Conservation (phyloP, 2,113 vertebrate species). For the Triplophysa rosa region DNA sequence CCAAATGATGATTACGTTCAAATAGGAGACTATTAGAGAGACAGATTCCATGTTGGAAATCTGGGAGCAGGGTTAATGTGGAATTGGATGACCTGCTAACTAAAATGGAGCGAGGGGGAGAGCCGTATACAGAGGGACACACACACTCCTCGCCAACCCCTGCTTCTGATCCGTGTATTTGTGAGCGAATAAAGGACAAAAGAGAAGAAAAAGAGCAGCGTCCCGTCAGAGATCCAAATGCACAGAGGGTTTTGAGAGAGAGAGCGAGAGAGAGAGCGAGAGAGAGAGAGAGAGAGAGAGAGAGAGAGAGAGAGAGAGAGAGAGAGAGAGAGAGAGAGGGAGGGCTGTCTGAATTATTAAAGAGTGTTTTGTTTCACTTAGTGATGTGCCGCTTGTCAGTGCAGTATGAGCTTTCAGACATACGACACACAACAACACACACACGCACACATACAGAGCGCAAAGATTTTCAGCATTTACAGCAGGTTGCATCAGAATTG, state of each 20-base stretch:
- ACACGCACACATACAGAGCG: background rate
- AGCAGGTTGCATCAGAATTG: slow-evolving; percentile 56
- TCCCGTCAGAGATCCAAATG: slow-evolving; percentile 36
- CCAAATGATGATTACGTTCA: slow-evolving; percentile 34
- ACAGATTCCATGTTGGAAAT: background rate
- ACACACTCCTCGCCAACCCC: background rate
- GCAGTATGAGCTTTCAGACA: slow-evolving; percentile 35
- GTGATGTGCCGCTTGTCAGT: slow-evolving; percentile 53
- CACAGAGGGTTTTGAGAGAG: slow-evolving; percentile 23
- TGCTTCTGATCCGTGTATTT: slow-evolving; percentile 16
- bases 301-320: background rate
- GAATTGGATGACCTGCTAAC: slow-evolving; percentile 22
- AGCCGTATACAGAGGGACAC: slow-evolving; percentile 23
- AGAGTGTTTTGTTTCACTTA: slow-evolving; percentile 59
- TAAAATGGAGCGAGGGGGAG: slow-evolving; percentile 5
- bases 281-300: background rate
- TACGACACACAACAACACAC: slow-evolving; percentile 35
- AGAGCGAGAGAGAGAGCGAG: background rate
- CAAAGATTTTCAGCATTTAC: slow-evolving; percentile 46
- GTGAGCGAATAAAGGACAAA: slow-evolving; percentile 12
- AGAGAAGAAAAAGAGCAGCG: slow-evolving; percentile 29
- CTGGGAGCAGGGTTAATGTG: background rate
- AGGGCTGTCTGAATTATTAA: slow-evolving; percentile 55
- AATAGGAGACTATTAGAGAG: slow-evolving; percentile 20
- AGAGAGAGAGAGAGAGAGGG: background rate